Percentiles rank a stretch among this genome's conserved stretches.
phyloP scores from a whole-genome alignment of 2,797 vertebrate genomes.

The Ctenopoma multispine region DNA sequence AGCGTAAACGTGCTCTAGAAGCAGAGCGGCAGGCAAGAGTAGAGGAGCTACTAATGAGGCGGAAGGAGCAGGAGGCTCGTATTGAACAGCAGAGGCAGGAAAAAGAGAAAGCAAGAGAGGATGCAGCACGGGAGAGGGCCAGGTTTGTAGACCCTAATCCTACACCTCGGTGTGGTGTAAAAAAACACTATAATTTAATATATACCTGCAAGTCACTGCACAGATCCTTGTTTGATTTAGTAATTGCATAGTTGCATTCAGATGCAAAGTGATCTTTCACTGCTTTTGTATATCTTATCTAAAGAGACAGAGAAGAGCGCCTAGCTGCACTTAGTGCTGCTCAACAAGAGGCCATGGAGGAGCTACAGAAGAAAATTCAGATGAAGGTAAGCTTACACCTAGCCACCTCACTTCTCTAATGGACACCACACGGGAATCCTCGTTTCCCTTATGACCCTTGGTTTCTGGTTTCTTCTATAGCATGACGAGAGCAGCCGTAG shows the following conservation, averaged over 20 bases:
- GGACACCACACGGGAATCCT: constrained; percentile 4
- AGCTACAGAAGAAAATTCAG: constrained; percentile 99
- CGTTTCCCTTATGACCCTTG: constrained; percentile 21
- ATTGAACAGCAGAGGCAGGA: constrained; percentile 97
- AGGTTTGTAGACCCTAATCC: constrained; percentile 81
- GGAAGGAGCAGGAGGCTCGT: constrained; percentile 95
- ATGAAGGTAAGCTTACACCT: constrained; percentile 87
- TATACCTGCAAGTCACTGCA: neutral
- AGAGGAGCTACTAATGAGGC: constrained; percentile 92
- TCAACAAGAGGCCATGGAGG: constrained; percentile 98
- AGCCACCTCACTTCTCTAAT: neutral
- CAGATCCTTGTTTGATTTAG: neutral
- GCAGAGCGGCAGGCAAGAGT: constrained; percentile 97
- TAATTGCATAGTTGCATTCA: constrained; percentile 6
- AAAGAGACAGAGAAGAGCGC: constrained; percentile 95
- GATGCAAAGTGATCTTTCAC: neutral
- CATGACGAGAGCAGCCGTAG: constrained; percentile 98
- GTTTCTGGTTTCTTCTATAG: constrained; percentile 73
- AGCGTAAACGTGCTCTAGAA: constrained; percentile 94
- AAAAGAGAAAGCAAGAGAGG: constrained; percentile 95
- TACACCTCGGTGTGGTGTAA: neutral
- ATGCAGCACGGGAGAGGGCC: constrained; percentile 95
- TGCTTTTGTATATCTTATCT: constrained; percentile 8
- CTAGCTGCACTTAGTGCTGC: constrained; percentile 96
- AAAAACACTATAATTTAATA: too few species aligned